These are phyloP conservation scores for Rallus crepitans DNA, from an alignment of 2,797 vertebrate species.

Conservation along the genomic window DNA sequence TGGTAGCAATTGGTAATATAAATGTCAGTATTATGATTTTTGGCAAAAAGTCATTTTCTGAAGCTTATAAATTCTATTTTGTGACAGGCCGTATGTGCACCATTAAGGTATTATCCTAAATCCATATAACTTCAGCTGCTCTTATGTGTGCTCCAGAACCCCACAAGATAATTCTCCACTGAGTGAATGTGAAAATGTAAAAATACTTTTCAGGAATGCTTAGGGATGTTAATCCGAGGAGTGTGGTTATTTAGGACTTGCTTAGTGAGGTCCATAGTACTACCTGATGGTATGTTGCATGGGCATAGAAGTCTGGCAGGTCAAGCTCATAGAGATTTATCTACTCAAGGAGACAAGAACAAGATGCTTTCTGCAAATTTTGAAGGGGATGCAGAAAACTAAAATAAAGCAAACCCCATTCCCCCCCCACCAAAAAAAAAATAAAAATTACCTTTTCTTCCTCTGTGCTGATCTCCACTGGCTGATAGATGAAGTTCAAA, in stretches of 20 bases:
- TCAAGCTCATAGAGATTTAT: neutral
- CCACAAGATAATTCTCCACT: neutral
- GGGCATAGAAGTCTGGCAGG: neutral
- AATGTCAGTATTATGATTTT: neutral
- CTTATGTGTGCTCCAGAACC: neutral
- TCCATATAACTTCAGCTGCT: neutral
- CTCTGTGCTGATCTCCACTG: neutral
- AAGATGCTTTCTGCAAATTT: neutral
- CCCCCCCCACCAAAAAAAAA: no score
- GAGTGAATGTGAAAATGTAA: neutral
- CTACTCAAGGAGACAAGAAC: neutral
- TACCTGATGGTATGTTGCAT: neutral
- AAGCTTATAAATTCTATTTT: neutral
- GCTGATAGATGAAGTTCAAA: neutral
- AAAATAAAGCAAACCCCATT: neutral
- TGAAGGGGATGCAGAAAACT: neutral
- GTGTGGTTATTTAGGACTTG: neutral
- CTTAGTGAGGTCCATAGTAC: neutral
- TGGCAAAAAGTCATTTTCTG: neutral
- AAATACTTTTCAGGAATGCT: constrained; percentile 15
- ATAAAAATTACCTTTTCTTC: neutral
- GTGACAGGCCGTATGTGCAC: neutral
- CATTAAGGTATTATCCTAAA: neutral
- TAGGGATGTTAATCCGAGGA: neutral
- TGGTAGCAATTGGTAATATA: neutral